These are phyloP conservation scores for Nyctalus aviator DNA, from an alignment of 2,797 vertebrate genomes.

Conservation along the genomic window DNA sequence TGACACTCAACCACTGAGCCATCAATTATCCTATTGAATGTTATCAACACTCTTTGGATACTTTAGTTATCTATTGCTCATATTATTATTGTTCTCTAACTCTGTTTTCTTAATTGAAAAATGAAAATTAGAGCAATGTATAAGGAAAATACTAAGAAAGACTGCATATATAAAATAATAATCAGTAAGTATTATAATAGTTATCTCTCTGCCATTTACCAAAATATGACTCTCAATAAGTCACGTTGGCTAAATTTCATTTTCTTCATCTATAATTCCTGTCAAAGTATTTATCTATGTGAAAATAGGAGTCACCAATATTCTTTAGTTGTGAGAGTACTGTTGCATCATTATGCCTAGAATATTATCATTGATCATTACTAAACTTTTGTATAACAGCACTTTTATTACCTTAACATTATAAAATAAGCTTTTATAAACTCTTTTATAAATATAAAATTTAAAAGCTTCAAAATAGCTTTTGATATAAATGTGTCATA, in stretches of 20 bases:
- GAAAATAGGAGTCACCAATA: not conserved
- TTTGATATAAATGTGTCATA: conserved; percentile 43
- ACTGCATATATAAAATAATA: not conserved
- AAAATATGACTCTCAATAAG: conserved; percentile 36
- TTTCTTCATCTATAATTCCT: conserved; percentile 43
- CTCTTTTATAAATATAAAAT: conserved; percentile 26
- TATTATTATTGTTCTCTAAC: not conserved
- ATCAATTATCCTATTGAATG: not conserved
- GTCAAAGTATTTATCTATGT: not conserved
- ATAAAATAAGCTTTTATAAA: conserved; percentile 20
- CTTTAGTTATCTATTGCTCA: not conserved
- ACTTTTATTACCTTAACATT: conserved; percentile 34
- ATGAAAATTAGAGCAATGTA: conserved; percentile 11
- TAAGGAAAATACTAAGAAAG: conserved; percentile 33
- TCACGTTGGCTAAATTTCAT: not conserved
- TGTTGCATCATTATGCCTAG: conserved; percentile 17
- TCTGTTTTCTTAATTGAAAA: conserved; percentile 27
- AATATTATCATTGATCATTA: conserved; percentile 26
- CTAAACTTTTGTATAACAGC: conserved; percentile 20
- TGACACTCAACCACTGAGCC: not conserved
- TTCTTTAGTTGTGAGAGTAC: not conserved
- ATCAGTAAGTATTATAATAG: not conserved
- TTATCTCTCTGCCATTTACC: not conserved
- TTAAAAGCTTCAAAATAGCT: conserved; percentile 16
- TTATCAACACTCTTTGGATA: not conserved